Percentiles rank a stretch among this genome's conserved stretches.
Evolutionary conservation across 2,888 invertebrate species (phyloP).

Genomic region (Drosophila leonis): DNA sequence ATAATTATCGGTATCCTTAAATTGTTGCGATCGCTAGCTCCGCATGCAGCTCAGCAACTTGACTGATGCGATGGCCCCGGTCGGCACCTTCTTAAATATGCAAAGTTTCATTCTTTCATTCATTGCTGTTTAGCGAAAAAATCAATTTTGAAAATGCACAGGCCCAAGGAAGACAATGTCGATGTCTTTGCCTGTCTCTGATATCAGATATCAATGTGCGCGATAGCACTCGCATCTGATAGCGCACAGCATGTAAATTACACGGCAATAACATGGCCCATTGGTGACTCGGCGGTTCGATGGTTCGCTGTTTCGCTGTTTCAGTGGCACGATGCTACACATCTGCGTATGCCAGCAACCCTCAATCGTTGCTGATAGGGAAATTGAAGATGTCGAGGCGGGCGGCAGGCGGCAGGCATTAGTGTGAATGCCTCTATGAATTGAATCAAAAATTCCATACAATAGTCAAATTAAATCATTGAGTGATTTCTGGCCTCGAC

Average conservation of each 20-base stretch:
- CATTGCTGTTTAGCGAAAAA: slow-evolving; percentile 33
- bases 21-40: slow-evolving; percentile 26
- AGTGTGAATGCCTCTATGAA: slow-evolving; percentile 21
- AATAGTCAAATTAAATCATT: slow-evolving; percentile 10
- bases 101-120: slow-evolving; percentile 48
- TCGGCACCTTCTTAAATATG: slow-evolving; percentile 66
- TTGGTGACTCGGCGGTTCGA: slow-evolving; percentile 24
- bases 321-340: slow-evolving; percentile 15
- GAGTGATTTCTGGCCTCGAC: slow-evolving; percentile 8
- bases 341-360: slow-evolving; percentile 25
- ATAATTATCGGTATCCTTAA: slow-evolving; percentile 36
- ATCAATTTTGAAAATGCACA: slow-evolving; percentile 76
- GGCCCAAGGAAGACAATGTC: slow-evolving; percentile 37
- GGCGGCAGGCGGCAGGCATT: slow-evolving; percentile 33
- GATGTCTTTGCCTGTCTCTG: slow-evolving; percentile 47
- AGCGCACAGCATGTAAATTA: slow-evolving; percentile 73
- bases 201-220: slow-evolving; percentile 45
- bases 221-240: slow-evolving; percentile 64
- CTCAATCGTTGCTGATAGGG: slow-evolving; percentile 38
- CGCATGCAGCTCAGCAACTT: slow-evolving; percentile 48
- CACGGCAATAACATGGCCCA: slow-evolving; percentile 67
- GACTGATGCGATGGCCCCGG: slow-evolving; percentile 58
- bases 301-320: background rate
- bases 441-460: slow-evolving; percentile 10
- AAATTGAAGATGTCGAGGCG: slow-evolving; percentile 45